These are phyloP conservation scores for Schizopygopsis malacanthus DNA, from an alignment of 2,797 vertebrate species.

Conservation along the genomic window DNA sequence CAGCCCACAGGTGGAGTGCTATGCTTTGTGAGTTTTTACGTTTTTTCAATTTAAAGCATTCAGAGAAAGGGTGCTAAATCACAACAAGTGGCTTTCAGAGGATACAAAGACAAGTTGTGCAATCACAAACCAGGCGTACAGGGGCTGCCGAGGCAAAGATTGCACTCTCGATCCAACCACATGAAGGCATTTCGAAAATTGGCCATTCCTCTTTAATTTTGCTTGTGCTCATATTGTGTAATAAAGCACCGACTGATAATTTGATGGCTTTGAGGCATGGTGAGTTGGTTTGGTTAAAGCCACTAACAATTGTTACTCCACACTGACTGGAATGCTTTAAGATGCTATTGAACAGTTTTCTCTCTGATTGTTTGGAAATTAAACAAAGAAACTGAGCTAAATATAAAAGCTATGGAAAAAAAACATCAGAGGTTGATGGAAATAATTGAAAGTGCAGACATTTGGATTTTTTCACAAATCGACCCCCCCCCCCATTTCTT, in stretches of 20 bases:
- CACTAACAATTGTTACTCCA: constrained; percentile 32
- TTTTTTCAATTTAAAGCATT: constrained; percentile 23
- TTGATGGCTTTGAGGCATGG: constrained; percentile 53
- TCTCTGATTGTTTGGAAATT: constrained; percentile 27
- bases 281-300: constrained; percentile 45
- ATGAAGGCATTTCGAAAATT: constrained; percentile 41
- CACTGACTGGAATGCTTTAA: constrained; percentile 36
- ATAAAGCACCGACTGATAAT: constrained; percentile 51
- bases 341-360: constrained; percentile 24
- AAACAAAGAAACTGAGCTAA: constrained; percentile 27
- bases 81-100: constrained; percentile 47
- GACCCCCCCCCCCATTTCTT: constrained; percentile 20
- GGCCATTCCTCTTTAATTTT: constrained; percentile 37
- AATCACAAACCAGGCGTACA: constrained; percentile 33
- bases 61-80: constrained; percentile 42
- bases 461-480: constrained; percentile 36
- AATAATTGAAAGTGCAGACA: constrained; percentile 48
- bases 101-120: constrained; percentile 41
- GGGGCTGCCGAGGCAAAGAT: constrained; percentile 31
- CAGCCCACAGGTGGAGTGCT: constrained; percentile 54
- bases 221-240: constrained; percentile 34
- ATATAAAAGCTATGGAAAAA: constrained; percentile 42
- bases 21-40: not conserved
- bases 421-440: constrained; percentile 43
- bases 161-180: constrained; percentile 42